Base-by-base conservation (phyloP, 1,140 invertebrate species). In the Drosophila ercepeae region DNA sequence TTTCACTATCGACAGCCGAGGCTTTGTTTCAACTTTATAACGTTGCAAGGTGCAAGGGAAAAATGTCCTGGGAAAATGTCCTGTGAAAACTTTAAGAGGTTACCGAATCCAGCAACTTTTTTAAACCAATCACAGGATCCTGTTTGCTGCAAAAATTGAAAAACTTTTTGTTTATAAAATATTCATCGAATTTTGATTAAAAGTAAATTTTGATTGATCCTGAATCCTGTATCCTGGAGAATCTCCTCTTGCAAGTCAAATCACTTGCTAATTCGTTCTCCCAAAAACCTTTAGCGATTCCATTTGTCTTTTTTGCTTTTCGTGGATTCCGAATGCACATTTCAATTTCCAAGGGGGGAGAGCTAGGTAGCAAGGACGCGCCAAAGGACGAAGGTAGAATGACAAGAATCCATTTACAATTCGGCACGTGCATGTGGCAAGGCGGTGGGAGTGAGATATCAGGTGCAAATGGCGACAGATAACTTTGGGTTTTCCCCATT, bases 1-100 rank as follows among this genome's bases (percentile, higher is more conserved):
- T 82, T 83, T 82, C 78, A 83, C 78, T 77, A 82, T 82, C 78
- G 65, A 69, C 65, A 69, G 65, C 27, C 42, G 19, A 44, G 63
- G 27, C 49, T 69, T 69, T 57, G 64, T 69, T 69, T 69, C 44
- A 41, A 68, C 64, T 69, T 69, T 57, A 69, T 68, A 49, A 57
- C 51, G 51, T 23, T 9, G 34, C 1, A 14, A 14, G 60, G n/a
- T 41, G 9, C 41, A 32, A n/a, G n/a, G 51, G 13, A 19, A 32
- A 50, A 65, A 50, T 64, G 63, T 64, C 19, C 25, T 14, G 51
- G 13, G 25, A 32, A 50, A 65, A 50, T 64, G 63, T 64, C 19
- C 25, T 14, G 19, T n/a, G 29, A 45, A 65, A 67, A 67, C 60
- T 67, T 67, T 67, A 67, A 67, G n/a, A 45, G 59, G 27, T 14